Evolutionary conservation across 2,888 invertebrate genomes (phyloP), one percentile per base, ranked within the genome.

Genomic region (Lepas anatifera): DNA sequence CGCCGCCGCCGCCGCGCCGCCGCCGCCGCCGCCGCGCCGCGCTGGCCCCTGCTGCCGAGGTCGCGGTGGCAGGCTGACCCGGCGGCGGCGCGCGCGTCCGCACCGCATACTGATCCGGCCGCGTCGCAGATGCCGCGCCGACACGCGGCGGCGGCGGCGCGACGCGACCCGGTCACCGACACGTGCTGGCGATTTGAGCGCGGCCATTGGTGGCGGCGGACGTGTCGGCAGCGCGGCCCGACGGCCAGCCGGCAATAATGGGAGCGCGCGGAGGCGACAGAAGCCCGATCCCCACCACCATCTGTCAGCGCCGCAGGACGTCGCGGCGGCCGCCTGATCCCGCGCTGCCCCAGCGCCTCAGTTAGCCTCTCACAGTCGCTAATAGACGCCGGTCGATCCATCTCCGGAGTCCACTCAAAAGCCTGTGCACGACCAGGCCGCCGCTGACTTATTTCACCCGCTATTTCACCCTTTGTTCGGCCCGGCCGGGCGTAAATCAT

Each of bases 401-500:
- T 58, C 35, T 27, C 18, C 6, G 7, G 6, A 35, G 2, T 22
- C 18, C 18, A 7, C 58, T 58, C 58, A 58, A 58, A 35, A 25
- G 35, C 13, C 16, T 22, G 35, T 16, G 32, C 25, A 48, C 48
- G 48, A 18, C 48, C 58, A 35, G 32, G 18, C 22, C 58, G 22
- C 25, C 25, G 18, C 32, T 13, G 58, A 35, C 58, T 13, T 58
- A 58, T 58, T 58, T 58, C 58, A 58, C 35, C 18, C 58, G 32
- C 58, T 58, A 58, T 58, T 58, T 58, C 58, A 58, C 35, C 58
- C 58, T 58, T 58, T 58, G 58, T 58, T 58, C 32, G 58, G 32
- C 22, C 48, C 58, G 10, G 22, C 35, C 35, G 58, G 52, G 11
- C 58, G 58, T 58, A 58, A 58, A 58, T 58, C 58, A 58, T 58